Evolutionary conservation across 2,888 invertebrate species (phyloP), one percentile per base, ranked within the genome.

Genomic region (Ormyrus nitidulus): DNA sequence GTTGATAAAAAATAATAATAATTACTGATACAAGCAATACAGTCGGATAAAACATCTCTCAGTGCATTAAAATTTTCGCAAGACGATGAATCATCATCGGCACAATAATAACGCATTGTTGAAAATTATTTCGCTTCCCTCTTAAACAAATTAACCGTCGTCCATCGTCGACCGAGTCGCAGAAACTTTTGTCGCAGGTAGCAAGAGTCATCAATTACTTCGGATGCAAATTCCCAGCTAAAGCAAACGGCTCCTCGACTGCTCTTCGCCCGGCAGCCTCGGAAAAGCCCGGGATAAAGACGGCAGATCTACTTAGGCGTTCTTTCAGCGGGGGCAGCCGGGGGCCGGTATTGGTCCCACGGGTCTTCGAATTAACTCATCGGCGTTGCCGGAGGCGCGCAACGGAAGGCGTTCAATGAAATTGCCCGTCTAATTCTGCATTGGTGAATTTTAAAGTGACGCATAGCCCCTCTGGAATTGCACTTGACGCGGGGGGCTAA

Each of bases 361-460:
- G 66, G 82, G 86, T 85, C 83, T 79, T 75, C 79, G 85, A 87
- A 87, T 88, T 88, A 87, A 87, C 84, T 84, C 85, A 83, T 86
- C 85, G 83, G 75, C 82, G 79, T 4, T 2, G 34, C 34, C 68
- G 79, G 65, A 83, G 84, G 84, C 58, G 66, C 83, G 71, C 6
- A 56, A 13, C 77, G 82, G 83, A 72, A 83, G 82, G 84, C 86
- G 85, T 84, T 83, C 84, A 87, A 89, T 86, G 86, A 89, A 89
- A 89, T 89, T 88, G 88, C 85, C 86, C 86, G 87, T 87, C 87
- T 89, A 89, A 89, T 89, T 89, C 87, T 84, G 85, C 87, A 85
- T 85, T 85, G 85, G 81, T 83, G 81, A 87, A 86, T 87, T 89
- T 89, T 89, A 88, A 89, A 89, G 88, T 88, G 88, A 89, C 87